These are phyloP conservation scores for Bungarus multicinctus DNA, from an alignment of 2,113 vertebrate species.

Conservation along the genomic window DNA sequence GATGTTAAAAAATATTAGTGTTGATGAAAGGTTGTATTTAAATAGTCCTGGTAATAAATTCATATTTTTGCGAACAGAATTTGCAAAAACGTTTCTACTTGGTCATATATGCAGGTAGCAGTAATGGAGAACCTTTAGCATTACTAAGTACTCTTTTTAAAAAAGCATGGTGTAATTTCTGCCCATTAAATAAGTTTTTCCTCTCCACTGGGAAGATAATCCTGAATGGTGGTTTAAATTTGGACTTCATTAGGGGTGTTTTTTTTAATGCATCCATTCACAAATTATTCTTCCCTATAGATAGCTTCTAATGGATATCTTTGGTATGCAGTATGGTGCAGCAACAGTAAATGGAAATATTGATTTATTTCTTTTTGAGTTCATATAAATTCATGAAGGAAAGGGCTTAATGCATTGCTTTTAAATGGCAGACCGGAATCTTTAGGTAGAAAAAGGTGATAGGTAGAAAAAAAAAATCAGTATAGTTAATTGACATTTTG, in stretches of 20 bases:
- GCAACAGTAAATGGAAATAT: slow-evolving; percentile 7
- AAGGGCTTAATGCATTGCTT: slow-evolving; percentile 27
- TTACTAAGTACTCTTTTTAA: neutral
- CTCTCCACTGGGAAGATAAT: neutral
- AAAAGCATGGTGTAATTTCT: neutral
- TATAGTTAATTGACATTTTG: slow-evolving; percentile 9
- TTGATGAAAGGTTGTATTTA: neutral
- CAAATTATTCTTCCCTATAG: slow-evolving; percentile 4
- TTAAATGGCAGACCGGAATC: slow-evolving; percentile 1
- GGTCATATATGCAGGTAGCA: neutral
- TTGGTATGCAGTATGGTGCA: neutral
- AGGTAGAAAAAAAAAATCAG: neutral
- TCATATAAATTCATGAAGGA: neutral
- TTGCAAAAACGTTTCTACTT: neutral
- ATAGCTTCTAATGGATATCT: slow-evolving; percentile 15
- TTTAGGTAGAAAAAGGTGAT: slow-evolving; percentile 12
- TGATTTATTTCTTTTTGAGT: slow-evolving; percentile 26
- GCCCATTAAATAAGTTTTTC: neutral
- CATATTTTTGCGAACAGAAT: neutral
- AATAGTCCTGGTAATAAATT: neutral
- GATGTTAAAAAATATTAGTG: neutral
- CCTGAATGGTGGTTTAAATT: neutral
- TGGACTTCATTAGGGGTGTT: neutral
- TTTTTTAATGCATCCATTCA: neutral
- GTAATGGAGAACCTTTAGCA: neutral